Percentiles rank a stretch among this genome's conserved stretches.
phyloP scores from a whole-genome alignment of 2,797 vertebrate genomes.

The Phrynocephalus forsythii region DNA sequence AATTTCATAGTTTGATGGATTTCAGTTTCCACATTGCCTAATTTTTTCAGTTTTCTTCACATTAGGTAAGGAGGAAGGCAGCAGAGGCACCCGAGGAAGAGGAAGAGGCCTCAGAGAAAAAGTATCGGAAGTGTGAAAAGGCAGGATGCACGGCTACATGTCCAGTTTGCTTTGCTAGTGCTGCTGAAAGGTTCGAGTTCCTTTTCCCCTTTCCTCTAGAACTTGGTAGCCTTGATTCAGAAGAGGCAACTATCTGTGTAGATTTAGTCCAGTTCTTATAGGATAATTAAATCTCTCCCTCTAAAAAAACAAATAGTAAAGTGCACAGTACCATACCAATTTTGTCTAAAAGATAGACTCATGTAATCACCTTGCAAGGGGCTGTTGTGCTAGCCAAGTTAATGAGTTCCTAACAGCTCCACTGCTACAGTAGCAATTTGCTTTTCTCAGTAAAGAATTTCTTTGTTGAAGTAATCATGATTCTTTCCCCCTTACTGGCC shows the following conservation, averaged over 20 bases:
- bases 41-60: slow-evolving; percentile 33
- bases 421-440: background rate
- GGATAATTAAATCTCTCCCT: too few relatives aligned
- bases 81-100: slow-evolving; percentile 88
- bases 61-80: slow-evolving; percentile 90
- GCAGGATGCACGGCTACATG: slow-evolving; percentile 93
- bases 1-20: too few relatives aligned
- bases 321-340: too few relatives aligned
- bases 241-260: background rate
- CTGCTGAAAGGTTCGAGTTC: slow-evolving; percentile 89
- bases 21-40: too few relatives aligned
- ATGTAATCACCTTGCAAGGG: background rate
- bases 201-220: slow-evolving; percentile 2
- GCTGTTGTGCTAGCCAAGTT: background rate
- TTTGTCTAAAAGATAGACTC: background rate
- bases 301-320: too few relatives aligned
- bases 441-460: background rate
- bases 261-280: too few relatives aligned
- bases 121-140: slow-evolving; percentile 97
- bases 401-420: background rate
- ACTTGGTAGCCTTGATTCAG: background rate
- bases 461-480: background rate
- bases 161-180: slow-evolving; percentile 97
- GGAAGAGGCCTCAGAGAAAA: slow-evolving; percentile 91
- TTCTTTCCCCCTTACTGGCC: background rate